These are phyloP conservation scores for Amblyraja radiata DNA, from an alignment of 2,797 vertebrate species.

Conservation along the genomic window DNA sequence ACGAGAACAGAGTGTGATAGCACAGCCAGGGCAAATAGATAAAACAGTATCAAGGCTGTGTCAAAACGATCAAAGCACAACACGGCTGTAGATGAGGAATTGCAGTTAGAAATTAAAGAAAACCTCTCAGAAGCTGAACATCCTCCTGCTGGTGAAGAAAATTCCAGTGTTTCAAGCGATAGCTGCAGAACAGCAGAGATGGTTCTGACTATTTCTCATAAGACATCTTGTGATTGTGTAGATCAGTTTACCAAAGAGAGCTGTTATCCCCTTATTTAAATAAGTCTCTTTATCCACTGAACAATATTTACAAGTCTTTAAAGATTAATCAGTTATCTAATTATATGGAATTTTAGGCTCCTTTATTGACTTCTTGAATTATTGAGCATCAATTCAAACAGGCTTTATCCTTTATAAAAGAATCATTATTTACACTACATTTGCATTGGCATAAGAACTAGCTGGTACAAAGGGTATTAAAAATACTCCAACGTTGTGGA, in stretches of 20 bases:
- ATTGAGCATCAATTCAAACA: not conserved
- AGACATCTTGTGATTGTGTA: not conserved
- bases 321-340: not conserved
- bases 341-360: not conserved
- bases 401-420: not conserved
- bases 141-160: not conserved
- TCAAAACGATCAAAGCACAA: too few species aligned
- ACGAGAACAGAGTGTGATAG: too few species aligned
- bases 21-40: too few species aligned
- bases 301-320: not conserved
- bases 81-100: too few species aligned
- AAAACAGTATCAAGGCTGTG: too few species aligned
- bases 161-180: not conserved
- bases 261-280: not conserved
- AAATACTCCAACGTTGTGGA: not conserved
- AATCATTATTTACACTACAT: not conserved
- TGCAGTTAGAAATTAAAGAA: too few species aligned
- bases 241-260: not conserved
- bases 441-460: not conserved
- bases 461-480: not conserved
- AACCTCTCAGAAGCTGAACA: too few species aligned
- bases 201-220: not conserved
- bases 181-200: not conserved
- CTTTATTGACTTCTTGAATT: not conserved
- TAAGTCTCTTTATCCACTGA: not conserved